Base-by-base conservation (phyloP, 35 echinoderm and acorn worm species). In the Strongylocentrotus purpuratus region DNA sequence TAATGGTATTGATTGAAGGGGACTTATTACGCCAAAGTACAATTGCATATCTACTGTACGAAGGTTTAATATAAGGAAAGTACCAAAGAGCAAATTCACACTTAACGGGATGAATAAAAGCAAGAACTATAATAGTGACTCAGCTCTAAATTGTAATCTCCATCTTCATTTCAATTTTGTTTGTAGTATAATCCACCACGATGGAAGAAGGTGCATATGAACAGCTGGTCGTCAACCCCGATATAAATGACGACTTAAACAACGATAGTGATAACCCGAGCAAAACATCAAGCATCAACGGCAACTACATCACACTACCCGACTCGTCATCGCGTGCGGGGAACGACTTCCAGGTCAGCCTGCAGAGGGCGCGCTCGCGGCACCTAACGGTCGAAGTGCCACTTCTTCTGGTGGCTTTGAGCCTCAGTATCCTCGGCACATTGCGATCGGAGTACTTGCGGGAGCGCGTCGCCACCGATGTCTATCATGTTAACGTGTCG, bases 311-410 rank as follows among this genome's bases (percentile, higher is more conserved):
- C 20, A 4, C 65, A 4, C 15, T 78, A 78, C 20, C 25, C 65
- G 28, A 28, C 22, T n/a, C 65, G 5, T 78, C 65, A 28, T 7
- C 28, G 65, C 65, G 28, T 78, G 22, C 65, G 32, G 45, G 33
- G 32, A 35, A 89, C 9, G 4, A 33, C 87, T 89, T 89, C 11
- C 87, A 46, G 87, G 33, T 10, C 14, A 33, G 13, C 13, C 47
- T 93, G 2, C 9, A 93, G 91, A 93, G 91, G 48, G 91, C 91
- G 91, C 91, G 91, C 48, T 93, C 47, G 10, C 46, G 91, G 10
- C 48, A 93, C 91, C n/a, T 93, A 13, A 93, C 91, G 31, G 91
- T 93, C 45, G 91, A 93, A 58, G 9, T 93, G n/a, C 91, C 91
- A 58, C 45, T 93, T 31, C 46, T 58, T 32, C 91, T 93, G 5